phyloP scores from a whole-genome alignment of 2,113 vertebrate species.

The Pitta sordida region DNA sequence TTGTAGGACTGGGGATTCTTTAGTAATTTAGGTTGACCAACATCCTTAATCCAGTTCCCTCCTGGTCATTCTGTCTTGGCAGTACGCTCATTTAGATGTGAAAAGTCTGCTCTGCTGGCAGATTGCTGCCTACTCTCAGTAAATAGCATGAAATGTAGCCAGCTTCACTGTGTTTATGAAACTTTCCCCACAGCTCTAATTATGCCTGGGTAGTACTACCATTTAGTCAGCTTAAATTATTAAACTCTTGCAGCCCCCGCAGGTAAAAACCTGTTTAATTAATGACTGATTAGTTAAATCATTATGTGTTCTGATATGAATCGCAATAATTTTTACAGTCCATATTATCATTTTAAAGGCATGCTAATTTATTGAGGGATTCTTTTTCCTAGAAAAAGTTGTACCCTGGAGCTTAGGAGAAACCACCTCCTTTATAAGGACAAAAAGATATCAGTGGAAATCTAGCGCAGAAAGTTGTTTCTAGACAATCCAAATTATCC shows the following conservation, averaged over 20 bases:
- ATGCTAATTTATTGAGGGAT: conserved; percentile 56
- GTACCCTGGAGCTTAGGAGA: background rate
- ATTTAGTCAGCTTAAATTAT: conserved; percentile 69
- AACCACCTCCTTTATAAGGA: background rate
- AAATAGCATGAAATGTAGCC: conserved; percentile 50
- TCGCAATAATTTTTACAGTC: conserved; percentile 62
- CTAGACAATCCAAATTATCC: background rate
- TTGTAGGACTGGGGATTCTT: background rate
- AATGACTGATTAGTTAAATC: conserved; percentile 70
- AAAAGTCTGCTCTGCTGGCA: background rate
- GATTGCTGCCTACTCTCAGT: background rate
- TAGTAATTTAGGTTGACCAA: background rate
- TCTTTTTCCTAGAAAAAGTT: background rate
- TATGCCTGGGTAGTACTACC: conserved; percentile 55
- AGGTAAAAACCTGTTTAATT: conserved; percentile 69
- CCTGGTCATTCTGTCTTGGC: background rate
- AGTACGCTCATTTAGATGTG: background rate
- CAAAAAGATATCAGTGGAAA: background rate
- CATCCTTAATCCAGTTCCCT: background rate
- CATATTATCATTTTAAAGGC: conserved; percentile 74
- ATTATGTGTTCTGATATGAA: conserved; percentile 60
- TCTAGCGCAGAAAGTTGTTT: background rate
- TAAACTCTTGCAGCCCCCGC: conserved; percentile 53
- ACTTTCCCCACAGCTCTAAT: conserved; percentile 67
- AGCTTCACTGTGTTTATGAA: conserved; percentile 52